Percentiles rank a stretch among this genome's conserved stretches.
phyloP scores from a whole-genome alignment of 2,888 invertebrate species.

The Isoperla grammatica region DNA sequence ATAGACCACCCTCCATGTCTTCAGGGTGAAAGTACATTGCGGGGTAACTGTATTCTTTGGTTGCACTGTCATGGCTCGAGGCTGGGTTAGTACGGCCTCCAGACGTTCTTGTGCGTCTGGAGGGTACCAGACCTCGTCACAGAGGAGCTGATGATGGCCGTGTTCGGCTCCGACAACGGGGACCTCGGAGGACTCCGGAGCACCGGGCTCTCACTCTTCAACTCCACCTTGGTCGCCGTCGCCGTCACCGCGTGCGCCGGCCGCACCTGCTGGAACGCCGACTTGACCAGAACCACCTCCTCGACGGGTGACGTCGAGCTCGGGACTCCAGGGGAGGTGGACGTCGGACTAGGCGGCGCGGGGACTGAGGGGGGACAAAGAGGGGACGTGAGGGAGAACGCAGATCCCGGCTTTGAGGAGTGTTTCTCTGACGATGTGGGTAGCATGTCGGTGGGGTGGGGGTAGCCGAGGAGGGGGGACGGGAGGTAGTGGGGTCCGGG shows the following conservation, averaged over 20 bases:
- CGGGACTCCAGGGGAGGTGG: slow-evolving; percentile 36
- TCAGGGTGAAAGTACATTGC: too few relatives aligned
- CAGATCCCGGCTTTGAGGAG: not conserved
- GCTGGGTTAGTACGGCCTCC: slow-evolving; percentile 61
- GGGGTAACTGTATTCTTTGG: too few relatives aligned
- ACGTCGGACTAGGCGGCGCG: slow-evolving; percentile 51
- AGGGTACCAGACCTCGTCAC: slow-evolving; percentile 39
- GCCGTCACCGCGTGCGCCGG: slow-evolving; percentile 27
- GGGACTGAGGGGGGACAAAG: slow-evolving; percentile 43
- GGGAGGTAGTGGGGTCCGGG: slow-evolving; percentile 11
- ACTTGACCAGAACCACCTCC: slow-evolving; percentile 67
- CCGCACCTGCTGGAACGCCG: slow-evolving; percentile 63
- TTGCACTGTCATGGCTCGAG: not conserved
- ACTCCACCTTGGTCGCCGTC: not conserved
- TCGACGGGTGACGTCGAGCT: not conserved
- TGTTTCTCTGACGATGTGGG: slow-evolving; percentile 7
- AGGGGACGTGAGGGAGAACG: not conserved
- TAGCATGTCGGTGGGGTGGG: slow-evolving; percentile 1
- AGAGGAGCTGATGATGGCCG: slow-evolving; percentile 16
- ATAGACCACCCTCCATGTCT: too few relatives aligned
- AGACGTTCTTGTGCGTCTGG: slow-evolving; percentile 60
- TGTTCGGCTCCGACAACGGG: slow-evolving; percentile 13
- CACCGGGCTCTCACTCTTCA: not conserved
- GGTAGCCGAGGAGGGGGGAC: slow-evolving; percentile 2
- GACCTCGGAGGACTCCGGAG: slow-evolving; percentile 8